A percentile compares a stretch with the other conserved stretches of the same genome.
Conservation (phyloP, 2,888 invertebrate genomes). For the Acanthacorydalis orientalis region DNA sequence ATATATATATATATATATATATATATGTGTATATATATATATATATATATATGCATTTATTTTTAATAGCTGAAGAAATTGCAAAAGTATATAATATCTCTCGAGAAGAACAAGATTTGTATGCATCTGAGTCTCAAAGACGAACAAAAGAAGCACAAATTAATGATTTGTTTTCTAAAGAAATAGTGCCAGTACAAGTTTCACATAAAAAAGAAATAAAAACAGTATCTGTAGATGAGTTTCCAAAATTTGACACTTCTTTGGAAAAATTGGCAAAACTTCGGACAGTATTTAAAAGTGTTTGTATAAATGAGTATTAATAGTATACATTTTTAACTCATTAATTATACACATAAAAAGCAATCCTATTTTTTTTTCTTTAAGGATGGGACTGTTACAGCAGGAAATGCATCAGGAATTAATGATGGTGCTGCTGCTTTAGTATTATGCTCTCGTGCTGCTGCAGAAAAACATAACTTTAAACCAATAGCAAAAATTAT, state of each 20-base stretch:
- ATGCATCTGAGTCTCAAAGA: constrained; percentile 48
- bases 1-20: neutral
- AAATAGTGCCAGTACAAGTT: constrained; percentile 51
- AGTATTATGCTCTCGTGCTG: constrained; percentile 46
- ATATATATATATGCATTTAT: neutral
- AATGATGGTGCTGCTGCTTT: constrained; percentile 85
- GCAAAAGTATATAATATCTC: constrained; percentile 45
- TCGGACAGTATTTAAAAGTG: constrained; percentile 44
- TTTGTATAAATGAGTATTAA: neutral
- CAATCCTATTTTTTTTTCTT: constrained; percentile 8
- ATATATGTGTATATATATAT: neutral
- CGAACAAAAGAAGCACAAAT: constrained; percentile 42
- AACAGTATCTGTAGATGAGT: constrained; percentile 46
- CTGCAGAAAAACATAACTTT: constrained; percentile 31
- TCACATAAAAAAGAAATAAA: constrained; percentile 27
- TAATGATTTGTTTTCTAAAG: constrained; percentile 45
- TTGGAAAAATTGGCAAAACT: constrained; percentile 41
- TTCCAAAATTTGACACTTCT: constrained; percentile 42
- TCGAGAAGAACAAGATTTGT: constrained; percentile 52
- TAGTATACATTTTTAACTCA: too few relatives aligned
- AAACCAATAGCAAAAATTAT: constrained; percentile 56
- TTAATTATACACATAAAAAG: neutral
- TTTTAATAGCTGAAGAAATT: constrained; percentile 51
- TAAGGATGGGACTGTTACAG: constrained; percentile 51
- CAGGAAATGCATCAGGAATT: constrained; percentile 64